phyloP scores from a whole-genome alignment of 2,888 invertebrate species.

The Mythimna impura region DNA sequence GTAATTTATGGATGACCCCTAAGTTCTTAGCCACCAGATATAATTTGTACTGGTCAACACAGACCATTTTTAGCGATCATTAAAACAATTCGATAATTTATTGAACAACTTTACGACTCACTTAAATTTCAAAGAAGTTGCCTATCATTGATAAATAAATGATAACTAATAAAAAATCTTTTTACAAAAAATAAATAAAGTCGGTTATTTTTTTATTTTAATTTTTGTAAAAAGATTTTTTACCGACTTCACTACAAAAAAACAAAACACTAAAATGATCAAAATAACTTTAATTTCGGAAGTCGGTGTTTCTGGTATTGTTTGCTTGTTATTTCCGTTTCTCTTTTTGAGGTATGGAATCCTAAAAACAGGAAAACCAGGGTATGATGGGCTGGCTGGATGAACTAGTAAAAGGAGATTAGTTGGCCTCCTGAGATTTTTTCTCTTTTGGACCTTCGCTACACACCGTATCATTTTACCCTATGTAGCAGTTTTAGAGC shows the following conservation, averaged over 20 bases:
- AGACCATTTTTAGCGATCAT: constrained; percentile 60
- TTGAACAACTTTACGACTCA: constrained; percentile 38
- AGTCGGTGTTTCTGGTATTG: no score
- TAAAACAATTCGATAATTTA: constrained; percentile 57
- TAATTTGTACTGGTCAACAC: constrained; percentile 56
- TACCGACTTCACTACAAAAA: no score
- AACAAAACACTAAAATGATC: no score
- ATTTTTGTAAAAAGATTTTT: no score
- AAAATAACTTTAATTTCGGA: no score
- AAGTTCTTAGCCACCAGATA: constrained; percentile 26
- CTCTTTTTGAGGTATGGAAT: no score
- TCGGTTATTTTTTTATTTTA: no score
- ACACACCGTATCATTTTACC: neutral
- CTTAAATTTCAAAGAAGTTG: constrained; percentile 33
- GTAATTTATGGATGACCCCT: no score
- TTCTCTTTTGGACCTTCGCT: neutral
- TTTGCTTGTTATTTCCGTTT: no score
- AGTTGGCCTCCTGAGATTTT: neutral
- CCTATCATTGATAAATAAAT: constrained; percentile 42
- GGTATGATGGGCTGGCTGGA: neutral
- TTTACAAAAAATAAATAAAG: no score
- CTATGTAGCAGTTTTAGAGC: neutral
- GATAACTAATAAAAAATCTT: neutral
- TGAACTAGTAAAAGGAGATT: constrained; percentile 1
- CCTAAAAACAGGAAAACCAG: neutral